Evolutionary conservation across 2,113 vertebrate genomes (phyloP).

Genomic region (Lanius collurio): DNA sequence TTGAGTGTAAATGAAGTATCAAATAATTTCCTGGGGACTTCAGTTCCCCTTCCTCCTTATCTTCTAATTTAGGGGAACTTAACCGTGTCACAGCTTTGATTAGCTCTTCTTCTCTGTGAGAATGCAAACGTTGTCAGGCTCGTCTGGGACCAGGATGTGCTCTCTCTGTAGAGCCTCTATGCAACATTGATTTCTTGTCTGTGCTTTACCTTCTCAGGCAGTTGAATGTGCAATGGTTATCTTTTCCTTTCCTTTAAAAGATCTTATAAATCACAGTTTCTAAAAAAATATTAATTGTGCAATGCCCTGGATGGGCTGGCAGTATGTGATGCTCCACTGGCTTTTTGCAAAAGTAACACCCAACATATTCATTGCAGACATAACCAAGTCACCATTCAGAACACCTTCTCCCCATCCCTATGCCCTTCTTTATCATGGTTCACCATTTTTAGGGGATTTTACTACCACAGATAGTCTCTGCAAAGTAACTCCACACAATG

Average conservation of each 20-base stretch:
- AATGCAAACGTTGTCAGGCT: background rate
- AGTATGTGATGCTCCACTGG: background rate
- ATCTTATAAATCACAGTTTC: background rate
- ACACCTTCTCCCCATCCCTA: background rate
- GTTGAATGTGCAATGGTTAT: background rate
- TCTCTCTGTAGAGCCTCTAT: background rate
- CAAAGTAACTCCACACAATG: background rate
- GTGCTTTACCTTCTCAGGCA: background rate
- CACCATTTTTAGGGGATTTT: background rate
- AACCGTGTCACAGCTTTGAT: slow-evolving; percentile 54
- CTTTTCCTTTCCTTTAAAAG: background rate
- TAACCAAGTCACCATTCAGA: background rate
- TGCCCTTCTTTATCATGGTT: background rate
- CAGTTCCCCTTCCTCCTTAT: slow-evolving; percentile 58
- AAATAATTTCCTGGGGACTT: slow-evolving; percentile 56
- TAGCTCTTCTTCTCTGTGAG: slow-evolving; percentile 32
- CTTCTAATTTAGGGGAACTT: slow-evolving; percentile 63
- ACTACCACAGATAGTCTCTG: background rate
- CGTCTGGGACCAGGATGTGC: background rate
- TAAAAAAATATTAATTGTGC: background rate
- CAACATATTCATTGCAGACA: background rate
- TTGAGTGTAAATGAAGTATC: slow-evolving; percentile 48
- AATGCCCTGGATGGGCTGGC: background rate
- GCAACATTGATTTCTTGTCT: slow-evolving; percentile 27
- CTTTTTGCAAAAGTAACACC: background rate